These are phyloP conservation scores for Porites lobata DNA, from an alignment of 92 coral and sea anemone genomes.

Conservation along the genomic window DNA sequence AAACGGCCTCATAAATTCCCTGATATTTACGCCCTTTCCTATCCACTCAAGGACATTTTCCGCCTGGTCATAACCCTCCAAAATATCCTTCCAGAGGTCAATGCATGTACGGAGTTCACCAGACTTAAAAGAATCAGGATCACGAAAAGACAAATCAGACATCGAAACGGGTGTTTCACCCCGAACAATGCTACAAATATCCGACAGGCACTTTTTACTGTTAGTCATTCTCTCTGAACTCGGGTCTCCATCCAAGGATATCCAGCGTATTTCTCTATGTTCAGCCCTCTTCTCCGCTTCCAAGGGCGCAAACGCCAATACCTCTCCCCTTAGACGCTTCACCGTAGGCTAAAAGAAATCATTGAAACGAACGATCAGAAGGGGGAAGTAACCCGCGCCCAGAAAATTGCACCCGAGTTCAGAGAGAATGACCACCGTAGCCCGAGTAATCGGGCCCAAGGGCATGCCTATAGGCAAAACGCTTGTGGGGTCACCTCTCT, in stretches of 20 bases:
- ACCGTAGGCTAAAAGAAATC: conserved; percentile 7
- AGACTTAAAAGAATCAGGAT: neutral
- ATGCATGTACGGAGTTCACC: conserved; percentile 4
- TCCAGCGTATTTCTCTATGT: conserved; percentile 2
- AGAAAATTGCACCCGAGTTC: conserved; percentile 5
- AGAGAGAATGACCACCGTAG: conserved; percentile 12
- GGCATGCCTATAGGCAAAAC: conserved; percentile 30
- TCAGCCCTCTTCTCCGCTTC: neutral
- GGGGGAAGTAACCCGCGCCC: neutral
- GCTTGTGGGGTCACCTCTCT: conserved; percentile 25
- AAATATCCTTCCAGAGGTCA: conserved; percentile 8
- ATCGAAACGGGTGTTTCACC: neutral
- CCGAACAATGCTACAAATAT: neutral
- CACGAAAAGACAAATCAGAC: conserved; percentile 9
- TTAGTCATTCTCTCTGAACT: conserved; percentile 7
- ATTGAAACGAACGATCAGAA: neutral
- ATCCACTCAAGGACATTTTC: conserved; percentile 42
- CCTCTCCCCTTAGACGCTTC: conserved; percentile 9
- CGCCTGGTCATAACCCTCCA: neutral
- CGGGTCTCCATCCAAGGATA: conserved; percentile 10
- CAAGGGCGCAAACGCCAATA: conserved; percentile 4
- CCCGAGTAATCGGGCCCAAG: conserved; percentile 5
- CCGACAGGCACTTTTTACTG: neutral
- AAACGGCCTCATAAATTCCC: conserved; percentile 27
- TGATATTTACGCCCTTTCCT: conserved; percentile 8